A percentile compares a stretch with the other conserved stretches of the same genome.
phyloP scores from a whole-genome alignment of 2,888 invertebrate species.

The Drosophila kambysellisi region DNA sequence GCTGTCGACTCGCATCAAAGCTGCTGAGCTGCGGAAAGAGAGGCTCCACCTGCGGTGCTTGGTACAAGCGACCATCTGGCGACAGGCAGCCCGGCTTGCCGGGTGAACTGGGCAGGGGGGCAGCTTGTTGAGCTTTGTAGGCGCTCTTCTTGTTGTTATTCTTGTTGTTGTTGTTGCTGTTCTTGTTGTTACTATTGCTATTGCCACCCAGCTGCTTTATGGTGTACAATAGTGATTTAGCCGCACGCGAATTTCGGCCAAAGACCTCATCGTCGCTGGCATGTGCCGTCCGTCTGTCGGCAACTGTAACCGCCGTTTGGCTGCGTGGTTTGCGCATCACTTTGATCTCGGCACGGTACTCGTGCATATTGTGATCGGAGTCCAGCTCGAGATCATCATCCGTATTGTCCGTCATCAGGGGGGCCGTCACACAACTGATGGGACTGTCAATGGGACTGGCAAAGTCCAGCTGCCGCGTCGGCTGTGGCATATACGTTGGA shows the following conservation, averaged over 20 bases:
- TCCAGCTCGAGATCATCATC: slow-evolving; percentile 84
- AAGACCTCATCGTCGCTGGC: slow-evolving; percentile 85
- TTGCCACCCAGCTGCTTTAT: slow-evolving; percentile 86
- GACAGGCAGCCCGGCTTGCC: slow-evolving; percentile 74
- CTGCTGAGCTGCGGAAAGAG: slow-evolving; percentile 81
- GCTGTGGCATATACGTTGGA: slow-evolving; percentile 70
- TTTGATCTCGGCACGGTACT: slow-evolving; percentile 89
- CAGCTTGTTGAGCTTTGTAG: slow-evolving; percentile 6
- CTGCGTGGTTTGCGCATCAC: slow-evolving; percentile 92
- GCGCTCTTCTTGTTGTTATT: slow-evolving; percentile 1
- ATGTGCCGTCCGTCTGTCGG: slow-evolving; percentile 78
- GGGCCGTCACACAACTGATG: slow-evolving; percentile 73
- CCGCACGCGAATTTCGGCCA: slow-evolving; percentile 86
- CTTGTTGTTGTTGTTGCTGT: slow-evolving; percentile 4
- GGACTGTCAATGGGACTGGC: slow-evolving; percentile 77
- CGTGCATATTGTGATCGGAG: slow-evolving; percentile 86
- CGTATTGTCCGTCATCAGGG: slow-evolving; percentile 68
- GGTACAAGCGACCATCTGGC: slow-evolving; percentile 83
- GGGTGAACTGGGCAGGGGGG: slow-evolving; percentile 62
- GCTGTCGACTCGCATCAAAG: slow-evolving; percentile 77
- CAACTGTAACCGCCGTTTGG: slow-evolving; percentile 89
- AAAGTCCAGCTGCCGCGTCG: slow-evolving; percentile 64
- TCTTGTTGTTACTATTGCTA: slow-evolving; percentile 27
- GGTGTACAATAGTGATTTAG: slow-evolving; percentile 86
- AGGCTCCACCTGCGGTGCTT: slow-evolving; percentile 83